A percentile compares a stretch with the other conserved stretches of the same genome.
These are phyloP conservation scores for Drosophila bipectinata DNA, from an alignment of 1,140 invertebrate species.

Conservation along the genomic window DNA sequence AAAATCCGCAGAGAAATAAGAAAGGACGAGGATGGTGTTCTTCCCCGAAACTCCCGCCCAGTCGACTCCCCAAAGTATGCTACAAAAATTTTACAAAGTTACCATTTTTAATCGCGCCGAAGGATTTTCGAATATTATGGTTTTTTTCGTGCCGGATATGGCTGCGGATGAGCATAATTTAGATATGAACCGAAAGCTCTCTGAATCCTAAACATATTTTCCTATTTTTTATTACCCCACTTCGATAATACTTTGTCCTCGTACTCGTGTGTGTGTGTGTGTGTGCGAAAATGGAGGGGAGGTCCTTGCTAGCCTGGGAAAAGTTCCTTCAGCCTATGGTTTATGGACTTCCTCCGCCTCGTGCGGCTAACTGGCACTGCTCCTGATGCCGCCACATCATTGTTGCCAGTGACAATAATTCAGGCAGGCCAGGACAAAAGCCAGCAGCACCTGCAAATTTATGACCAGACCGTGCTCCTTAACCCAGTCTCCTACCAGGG, in stretches of 20 bases:
- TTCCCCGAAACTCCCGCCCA: neutral
- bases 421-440: conserved; percentile 39
- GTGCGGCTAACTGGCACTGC: neutral
- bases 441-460: conserved; percentile 45
- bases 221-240: conserved; percentile 55
- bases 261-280: neutral
- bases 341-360: conserved; percentile 30
- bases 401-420: conserved; percentile 53
- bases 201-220: conserved; percentile 63
- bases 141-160: conserved; percentile 41
- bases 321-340: conserved; percentile 37
- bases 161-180: conserved; percentile 62
- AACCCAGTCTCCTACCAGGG: conserved; percentile 3
- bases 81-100: conserved; percentile 52
- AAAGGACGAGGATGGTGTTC: conserved; percentile 1
- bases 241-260: conserved; percentile 45
- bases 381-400: conserved; percentile 46
- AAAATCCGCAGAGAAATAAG: conserved; percentile 10
- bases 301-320: neutral
- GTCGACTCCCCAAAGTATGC: conserved; percentile 42
- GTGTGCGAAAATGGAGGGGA: neutral
- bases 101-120: conserved; percentile 22
- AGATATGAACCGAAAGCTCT: conserved; percentile 43
- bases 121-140: neutral
- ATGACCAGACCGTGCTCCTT: conserved; percentile 31